Evolutionary conservation across 2,113 vertebrate species (phyloP).

Genomic region (Dasyprocta punctata): DNA sequence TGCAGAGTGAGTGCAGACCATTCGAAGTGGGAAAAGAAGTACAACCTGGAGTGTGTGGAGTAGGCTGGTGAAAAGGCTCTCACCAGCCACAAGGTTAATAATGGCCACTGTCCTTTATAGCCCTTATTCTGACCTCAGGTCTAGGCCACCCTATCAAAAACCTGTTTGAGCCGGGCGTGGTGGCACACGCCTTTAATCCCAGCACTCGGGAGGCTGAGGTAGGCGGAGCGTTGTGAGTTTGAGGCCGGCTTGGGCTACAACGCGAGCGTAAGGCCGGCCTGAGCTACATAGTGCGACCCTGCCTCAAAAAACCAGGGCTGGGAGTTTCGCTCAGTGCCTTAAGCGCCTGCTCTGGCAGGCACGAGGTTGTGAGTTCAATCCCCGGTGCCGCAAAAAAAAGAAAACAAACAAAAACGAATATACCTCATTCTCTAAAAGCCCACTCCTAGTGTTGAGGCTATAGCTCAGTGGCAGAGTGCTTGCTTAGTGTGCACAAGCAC

Average conservation of each 20-base stretch:
- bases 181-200: no score
- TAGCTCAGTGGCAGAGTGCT: not conserved
- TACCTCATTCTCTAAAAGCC: not conserved
- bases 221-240: no score
- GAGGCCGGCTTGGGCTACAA: no score
- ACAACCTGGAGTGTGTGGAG: not conserved
- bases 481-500: not conserved
- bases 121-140: not conserved
- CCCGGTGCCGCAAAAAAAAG: no score
- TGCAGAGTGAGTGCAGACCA: not conserved
- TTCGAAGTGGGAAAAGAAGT: not conserved
- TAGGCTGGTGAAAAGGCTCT: not conserved
- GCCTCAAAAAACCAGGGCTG: not conserved
- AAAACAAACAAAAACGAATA: not conserved
- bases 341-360: no score
- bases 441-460: not conserved
- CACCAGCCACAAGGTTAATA: not conserved
- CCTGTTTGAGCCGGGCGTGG: no score
- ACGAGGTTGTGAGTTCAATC: no score
- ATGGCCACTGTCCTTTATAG: not conserved
- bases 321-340: no score
- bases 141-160: not conserved
- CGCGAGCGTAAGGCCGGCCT: no score
- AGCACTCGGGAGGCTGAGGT: no score
- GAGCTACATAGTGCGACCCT: no score